Percentiles rank a stretch among this genome's conserved stretches.
phyloP scores from a whole-genome alignment of 2,888 invertebrate species.

The Andricus curvator region DNA sequence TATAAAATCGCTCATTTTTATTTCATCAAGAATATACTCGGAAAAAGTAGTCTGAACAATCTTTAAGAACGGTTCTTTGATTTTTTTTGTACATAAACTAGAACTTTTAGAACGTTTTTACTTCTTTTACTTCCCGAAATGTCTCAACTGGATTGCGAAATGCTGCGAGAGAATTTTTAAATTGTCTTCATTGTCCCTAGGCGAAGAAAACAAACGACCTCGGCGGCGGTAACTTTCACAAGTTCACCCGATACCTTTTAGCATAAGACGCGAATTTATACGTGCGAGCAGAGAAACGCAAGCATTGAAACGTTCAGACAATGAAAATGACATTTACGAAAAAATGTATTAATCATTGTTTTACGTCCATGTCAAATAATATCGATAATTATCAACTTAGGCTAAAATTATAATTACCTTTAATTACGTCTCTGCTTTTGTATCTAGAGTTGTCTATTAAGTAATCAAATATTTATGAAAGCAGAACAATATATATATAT shows the following conservation, averaged over 20 bases:
- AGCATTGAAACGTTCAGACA: conserved; percentile 47
- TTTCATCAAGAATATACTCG: no score
- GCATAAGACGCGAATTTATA: conserved; percentile 39
- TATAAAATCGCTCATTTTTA: no score
- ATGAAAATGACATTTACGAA: conserved; percentile 33
- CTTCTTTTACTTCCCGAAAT: conserved; percentile 26
- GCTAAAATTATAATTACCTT: neutral
- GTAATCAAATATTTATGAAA: no score
- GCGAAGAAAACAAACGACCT: conserved; percentile 50
- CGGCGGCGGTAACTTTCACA: conserved; percentile 57
- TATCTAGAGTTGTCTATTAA: neutral
- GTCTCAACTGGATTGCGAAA: conserved; percentile 26
- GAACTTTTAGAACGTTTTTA: conserved; percentile 3
- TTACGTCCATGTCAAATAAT: neutral
- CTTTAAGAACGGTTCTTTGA: neutral
- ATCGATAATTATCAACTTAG: neutral
- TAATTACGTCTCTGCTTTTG: neutral
- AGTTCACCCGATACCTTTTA: conserved; percentile 53
- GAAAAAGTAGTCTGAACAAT: neutral
- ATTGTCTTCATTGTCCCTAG: conserved; percentile 39
- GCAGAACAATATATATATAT: neutral
- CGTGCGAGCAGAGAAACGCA: conserved; percentile 52
- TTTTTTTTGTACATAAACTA: neutral
- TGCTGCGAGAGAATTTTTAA: conserved; percentile 39
- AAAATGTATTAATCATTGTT: conserved; percentile 7